phyloP scores from a whole-genome alignment of 2,888 invertebrate genomes.

The Epinotia ramella region DNA sequence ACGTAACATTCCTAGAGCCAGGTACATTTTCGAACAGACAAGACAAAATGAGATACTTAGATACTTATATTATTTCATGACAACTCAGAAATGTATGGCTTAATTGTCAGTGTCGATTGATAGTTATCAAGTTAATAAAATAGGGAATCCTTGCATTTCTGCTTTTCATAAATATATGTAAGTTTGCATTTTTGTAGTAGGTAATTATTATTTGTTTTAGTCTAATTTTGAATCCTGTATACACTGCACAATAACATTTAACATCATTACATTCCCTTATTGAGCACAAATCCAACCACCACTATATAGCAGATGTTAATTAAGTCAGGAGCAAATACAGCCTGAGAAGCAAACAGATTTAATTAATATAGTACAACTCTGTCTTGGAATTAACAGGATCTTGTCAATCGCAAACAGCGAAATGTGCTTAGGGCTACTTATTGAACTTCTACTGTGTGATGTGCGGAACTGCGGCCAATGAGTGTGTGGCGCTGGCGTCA shows the following conservation, averaged over 20 bases:
- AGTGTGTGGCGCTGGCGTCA: neutral
- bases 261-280: slow-evolving; percentile 37
- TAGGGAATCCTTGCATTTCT: no score
- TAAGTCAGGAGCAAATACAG: slow-evolving; percentile 75
- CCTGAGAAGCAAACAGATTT: slow-evolving; percentile 78
- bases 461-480: slow-evolving; percentile 1
- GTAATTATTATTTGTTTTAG: slow-evolving; percentile 18
- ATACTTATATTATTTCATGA: no score
- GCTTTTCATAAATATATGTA: neutral
- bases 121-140: no score
- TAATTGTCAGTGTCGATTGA: no score
- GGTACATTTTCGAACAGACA: no score
- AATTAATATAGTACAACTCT: slow-evolving; percentile 75
- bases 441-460: slow-evolving; percentile 40
- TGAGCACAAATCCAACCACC: slow-evolving; percentile 44
- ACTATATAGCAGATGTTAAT: slow-evolving; percentile 69
- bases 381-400: slow-evolving; percentile 69
- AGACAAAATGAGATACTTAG: no score
- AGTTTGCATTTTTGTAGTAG: neutral
- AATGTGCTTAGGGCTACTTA: slow-evolving; percentile 46
- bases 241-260: slow-evolving; percentile 34
- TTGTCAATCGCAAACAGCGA: slow-evolving; percentile 67
- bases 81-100: no score
- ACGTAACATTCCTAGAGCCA: no score
- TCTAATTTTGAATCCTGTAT: slow-evolving; percentile 10